phyloP scores from a whole-genome alignment of 2,797 vertebrate species.

The Acrossocheilus fasciatus region DNA sequence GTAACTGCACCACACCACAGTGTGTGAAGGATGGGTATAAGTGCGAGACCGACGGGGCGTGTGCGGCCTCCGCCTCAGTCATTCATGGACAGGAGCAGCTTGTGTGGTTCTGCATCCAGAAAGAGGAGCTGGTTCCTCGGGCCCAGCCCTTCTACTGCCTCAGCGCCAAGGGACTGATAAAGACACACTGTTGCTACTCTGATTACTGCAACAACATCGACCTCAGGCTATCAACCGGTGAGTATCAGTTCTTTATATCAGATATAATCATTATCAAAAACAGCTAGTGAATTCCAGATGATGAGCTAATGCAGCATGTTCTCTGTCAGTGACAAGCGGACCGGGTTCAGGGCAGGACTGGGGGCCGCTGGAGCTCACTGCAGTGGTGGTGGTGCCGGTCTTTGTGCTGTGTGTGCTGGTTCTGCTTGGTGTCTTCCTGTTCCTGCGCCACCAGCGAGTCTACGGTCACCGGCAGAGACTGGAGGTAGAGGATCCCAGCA shows the following conservation, averaged over 20 bases:
- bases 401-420: conserved; percentile 90
- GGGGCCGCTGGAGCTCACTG: conserved; percentile 92
- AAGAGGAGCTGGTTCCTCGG: conserved; percentile 85
- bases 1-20: conserved; percentile 84
- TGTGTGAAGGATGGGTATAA: conserved; percentile 88
- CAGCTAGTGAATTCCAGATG: not conserved
- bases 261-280: not conserved
- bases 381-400: conserved; percentile 89
- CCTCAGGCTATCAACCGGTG: conserved; percentile 87
- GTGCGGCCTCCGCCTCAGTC: conserved; percentile 91
- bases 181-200: conserved; percentile 92
- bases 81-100: conserved; percentile 86
- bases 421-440: conserved; percentile 86
- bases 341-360: conserved; percentile 70
- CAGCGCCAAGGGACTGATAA: conserved; percentile 88
- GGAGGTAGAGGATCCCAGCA: conserved; percentile 93
- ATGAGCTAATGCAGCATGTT: not conserved
- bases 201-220: conserved; percentile 96
- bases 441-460: conserved; percentile 90
- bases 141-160: conserved; percentile 93
- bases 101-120: conserved; percentile 87
- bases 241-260: conserved; percentile 58
- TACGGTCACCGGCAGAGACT: conserved; percentile 93
- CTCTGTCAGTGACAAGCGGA: conserved; percentile 66
- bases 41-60: conserved; percentile 91